phyloP scores from a whole-genome alignment of 2,113 vertebrate species.

The Rutilus rutilus region DNA sequence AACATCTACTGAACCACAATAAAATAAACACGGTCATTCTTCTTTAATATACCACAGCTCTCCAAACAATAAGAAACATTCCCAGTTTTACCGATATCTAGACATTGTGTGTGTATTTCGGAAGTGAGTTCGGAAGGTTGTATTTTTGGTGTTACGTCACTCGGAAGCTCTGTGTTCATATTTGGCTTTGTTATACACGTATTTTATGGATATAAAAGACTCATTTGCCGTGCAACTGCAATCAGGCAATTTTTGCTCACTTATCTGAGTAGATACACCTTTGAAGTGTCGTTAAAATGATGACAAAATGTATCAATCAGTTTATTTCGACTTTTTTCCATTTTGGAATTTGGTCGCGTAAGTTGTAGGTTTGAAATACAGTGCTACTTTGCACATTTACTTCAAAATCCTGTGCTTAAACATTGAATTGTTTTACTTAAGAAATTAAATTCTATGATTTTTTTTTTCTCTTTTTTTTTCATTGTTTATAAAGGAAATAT shows the following conservation, averaged over 20 bases:
- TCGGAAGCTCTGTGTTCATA: constrained; percentile 66
- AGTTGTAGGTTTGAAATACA: constrained; percentile 65
- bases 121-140: constrained; percentile 67
- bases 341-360: constrained; percentile 62
- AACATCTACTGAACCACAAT: constrained; percentile 42
- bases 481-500: constrained; percentile 73
- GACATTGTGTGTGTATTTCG: constrained; percentile 66
- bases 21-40: constrained; percentile 49
- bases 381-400: constrained; percentile 81
- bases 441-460: constrained; percentile 74
- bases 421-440: constrained; percentile 76
- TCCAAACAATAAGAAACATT: constrained; percentile 74
- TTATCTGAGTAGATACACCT: constrained; percentile 64
- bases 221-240: constrained; percentile 74
- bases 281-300: constrained; percentile 64
- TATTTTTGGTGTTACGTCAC: constrained; percentile 70
- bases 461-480: constrained; percentile 66
- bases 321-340: constrained; percentile 40
- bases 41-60: constrained; percentile 69
- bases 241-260: constrained; percentile 69
- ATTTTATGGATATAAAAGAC: constrained; percentile 65
- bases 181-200: constrained; percentile 62
- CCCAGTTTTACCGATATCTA: constrained; percentile 66
- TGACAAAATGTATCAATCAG: constrained; percentile 66
- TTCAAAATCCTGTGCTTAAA: constrained; percentile 80